These are phyloP conservation scores for Rhyzopertha dominica DNA, from an alignment of 1,140 invertebrate genomes.

Conservation along the genomic window DNA sequence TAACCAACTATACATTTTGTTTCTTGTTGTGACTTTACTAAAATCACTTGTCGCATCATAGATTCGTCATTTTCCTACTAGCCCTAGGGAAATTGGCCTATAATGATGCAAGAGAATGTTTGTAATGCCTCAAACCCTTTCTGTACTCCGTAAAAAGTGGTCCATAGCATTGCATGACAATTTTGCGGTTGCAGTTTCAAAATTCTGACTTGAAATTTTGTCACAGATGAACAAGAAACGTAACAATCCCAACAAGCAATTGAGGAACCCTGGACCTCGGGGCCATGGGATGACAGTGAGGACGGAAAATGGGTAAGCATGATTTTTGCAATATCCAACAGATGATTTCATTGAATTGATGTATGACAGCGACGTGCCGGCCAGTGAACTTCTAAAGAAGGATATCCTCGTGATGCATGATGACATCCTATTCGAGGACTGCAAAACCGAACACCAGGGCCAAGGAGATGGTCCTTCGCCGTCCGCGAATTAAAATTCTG, in stretches of 20 bases:
- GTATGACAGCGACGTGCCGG: slow-evolving; percentile 22
- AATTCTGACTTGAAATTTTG: no score
- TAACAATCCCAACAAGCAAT: slow-evolving; percentile 35
- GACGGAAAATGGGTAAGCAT: slow-evolving; percentile 37
- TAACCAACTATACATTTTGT: no score
- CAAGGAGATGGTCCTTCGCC: slow-evolving; percentile 38
- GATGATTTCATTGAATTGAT: not conserved
- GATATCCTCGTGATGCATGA: slow-evolving; percentile 8
- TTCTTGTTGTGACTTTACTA: no score
- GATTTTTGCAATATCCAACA: slow-evolving; percentile 8
- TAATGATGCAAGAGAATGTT: no score
- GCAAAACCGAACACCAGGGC: slow-evolving; percentile 35
- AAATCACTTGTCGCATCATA: no score
- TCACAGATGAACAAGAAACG: slow-evolving; percentile 36
- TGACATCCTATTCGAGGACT: slow-evolving; percentile 25
- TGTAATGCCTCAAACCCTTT: no score
- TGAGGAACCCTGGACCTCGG: slow-evolving; percentile 26
- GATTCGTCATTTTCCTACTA: no score
- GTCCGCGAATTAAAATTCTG: not conserved
- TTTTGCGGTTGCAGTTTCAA: no score
- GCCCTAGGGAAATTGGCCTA: no score
- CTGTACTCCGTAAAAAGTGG: no score
- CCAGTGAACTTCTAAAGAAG: slow-evolving; percentile 16
- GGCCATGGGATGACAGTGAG: slow-evolving; percentile 34
- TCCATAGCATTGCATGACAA: no score